Base-by-base conservation (phyloP, 2,888 invertebrate species). In the Nemotelus pantherinus region DNA sequence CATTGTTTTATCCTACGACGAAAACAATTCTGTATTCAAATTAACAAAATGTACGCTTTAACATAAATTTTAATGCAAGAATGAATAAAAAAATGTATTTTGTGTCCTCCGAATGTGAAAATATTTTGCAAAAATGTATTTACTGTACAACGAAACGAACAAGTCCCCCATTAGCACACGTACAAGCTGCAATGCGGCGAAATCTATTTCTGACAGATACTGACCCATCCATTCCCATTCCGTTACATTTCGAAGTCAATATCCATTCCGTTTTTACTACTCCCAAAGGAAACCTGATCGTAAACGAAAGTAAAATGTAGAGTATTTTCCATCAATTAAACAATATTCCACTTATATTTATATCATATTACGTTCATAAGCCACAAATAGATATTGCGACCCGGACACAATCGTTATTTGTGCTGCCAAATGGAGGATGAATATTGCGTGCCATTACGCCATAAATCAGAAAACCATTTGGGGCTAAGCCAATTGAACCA, bases 391-490 rank as follows among this genome's bases (percentile, higher is more conserved):
- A 79, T 77, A 79, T 79, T 76, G 79, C 74, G 72, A 64, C 79
- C 64, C 75, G 77, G 78, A 79, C 78, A 77, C 77, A 80, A 80
- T 78, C 77, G 76, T 80, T 80, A 80, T 77, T 78, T 77, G 76
- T 76, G 71, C 70, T 80, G 78, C 75, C 76, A 78, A 78, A 77
- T 78, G 75, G 70, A 71, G 76, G 78, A 71, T 71, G 78, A 79
- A 79, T 79, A 82, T 85, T 84, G 85, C 85, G 85, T 85, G 85
- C 82, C 81, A 82, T 82, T 79, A 79, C 78, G 81, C 81, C 83
- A 83, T 85, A 85, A 85, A 85, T 85, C 84, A 84, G 83, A 82
- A 83, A 83, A 82, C 82, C 82, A 83, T 83, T 83, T 82, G 83
- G 82, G 80, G 79, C 81, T 81, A 82, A 82, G 82, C 82, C 83